Conservation (phyloP, 2,797 vertebrate genomes). For the Orestias chungarensis region DNA sequence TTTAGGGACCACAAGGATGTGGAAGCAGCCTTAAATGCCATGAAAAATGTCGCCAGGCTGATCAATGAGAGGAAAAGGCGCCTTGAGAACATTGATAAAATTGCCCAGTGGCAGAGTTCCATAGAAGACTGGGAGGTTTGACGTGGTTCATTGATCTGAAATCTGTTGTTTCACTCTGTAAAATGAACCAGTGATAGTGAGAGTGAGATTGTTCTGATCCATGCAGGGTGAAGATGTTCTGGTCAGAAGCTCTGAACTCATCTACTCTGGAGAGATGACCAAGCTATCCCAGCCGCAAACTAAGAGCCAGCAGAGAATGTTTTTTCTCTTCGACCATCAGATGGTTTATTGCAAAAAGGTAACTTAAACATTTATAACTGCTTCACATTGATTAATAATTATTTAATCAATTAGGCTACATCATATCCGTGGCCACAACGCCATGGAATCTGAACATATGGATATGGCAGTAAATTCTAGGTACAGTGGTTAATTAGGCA, state of each 20-base stretch:
- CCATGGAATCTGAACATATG: background rate
- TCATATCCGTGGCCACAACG: background rate
- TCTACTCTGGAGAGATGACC: slow-evolving; percentile 92
- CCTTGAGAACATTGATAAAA: slow-evolving; percentile 96
- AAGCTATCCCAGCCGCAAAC: slow-evolving; percentile 91
- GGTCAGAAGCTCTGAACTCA: slow-evolving; percentile 92
- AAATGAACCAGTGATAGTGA: background rate
- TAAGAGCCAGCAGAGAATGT: slow-evolving; percentile 94
- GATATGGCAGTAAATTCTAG: background rate
- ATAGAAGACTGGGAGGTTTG: slow-evolving; percentile 97
- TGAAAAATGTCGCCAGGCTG: slow-evolving; percentile 94
- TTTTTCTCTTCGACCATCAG: slow-evolving; percentile 97
- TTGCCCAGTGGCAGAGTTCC: slow-evolving; percentile 95
- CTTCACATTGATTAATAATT: background rate
- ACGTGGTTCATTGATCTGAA: background rate
- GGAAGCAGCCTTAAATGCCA: slow-evolving; percentile 92
- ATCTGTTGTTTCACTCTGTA: background rate
- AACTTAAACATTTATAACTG: background rate
- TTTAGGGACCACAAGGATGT: slow-evolving; percentile 94
- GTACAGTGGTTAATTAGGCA: background rate
- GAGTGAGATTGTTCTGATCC: slow-evolving; percentile 23
- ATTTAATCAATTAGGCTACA: background rate
- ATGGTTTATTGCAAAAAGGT: slow-evolving; percentile 97
- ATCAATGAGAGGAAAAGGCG: slow-evolving; percentile 95
- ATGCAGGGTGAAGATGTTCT: slow-evolving; percentile 92